Conservation (phyloP, 2,113 vertebrate species). For the Cyanistes caeruleus region DNA sequence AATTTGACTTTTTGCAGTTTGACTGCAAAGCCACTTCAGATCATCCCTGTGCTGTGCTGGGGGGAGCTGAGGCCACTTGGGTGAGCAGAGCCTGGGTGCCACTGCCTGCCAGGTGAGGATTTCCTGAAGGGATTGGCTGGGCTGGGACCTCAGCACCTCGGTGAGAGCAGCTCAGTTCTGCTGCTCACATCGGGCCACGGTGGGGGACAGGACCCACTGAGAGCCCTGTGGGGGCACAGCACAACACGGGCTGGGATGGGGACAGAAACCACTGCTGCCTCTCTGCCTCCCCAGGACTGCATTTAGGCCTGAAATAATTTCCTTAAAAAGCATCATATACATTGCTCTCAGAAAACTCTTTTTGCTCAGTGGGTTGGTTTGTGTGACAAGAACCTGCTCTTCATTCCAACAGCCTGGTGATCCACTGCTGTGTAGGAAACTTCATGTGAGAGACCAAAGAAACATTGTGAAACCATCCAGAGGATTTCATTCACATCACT, state of each 20-base stretch:
- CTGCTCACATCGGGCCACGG: background rate
- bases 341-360: background rate
- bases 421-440: background rate
- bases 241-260: accelerated
- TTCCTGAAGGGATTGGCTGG: background rate
- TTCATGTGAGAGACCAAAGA: background rate
- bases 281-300: background rate
- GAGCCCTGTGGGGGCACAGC: background rate
- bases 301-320: background rate
- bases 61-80: background rate
- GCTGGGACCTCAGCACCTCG: background rate
- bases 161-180: background rate
- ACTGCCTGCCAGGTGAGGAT: background rate
- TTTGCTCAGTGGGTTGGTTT: background rate
- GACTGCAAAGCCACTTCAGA: background rate
- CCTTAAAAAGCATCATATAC: background rate
- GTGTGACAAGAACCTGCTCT: background rate
- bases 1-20: too few relatives aligned
- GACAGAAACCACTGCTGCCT: background rate
- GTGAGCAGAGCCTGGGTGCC: background rate
- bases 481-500: background rate
- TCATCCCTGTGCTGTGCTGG: background rate
- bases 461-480: background rate
- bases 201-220: too few relatives aligned
- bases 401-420: background rate